Evolutionary conservation across 1,140 invertebrate species (phyloP).

Genomic region (Planococcus citri): DNA sequence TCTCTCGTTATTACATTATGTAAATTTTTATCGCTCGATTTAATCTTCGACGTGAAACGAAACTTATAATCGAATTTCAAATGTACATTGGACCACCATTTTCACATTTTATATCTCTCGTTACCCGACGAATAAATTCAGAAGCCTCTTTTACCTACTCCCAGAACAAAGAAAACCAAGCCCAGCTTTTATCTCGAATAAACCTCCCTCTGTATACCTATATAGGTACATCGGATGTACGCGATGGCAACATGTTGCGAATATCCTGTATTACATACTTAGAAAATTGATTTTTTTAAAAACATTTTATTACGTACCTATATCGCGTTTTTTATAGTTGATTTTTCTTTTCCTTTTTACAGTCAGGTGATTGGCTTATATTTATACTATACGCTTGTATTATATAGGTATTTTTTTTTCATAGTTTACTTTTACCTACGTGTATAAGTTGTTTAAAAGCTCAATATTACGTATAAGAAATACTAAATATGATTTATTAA

Average conservation of each 20-base stretch:
- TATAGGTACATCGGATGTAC: no score
- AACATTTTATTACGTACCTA: no score
- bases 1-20: not conserved
- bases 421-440: not conserved
- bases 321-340: no score
- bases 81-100: not conserved
- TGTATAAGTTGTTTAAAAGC: not conserved
- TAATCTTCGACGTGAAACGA: not conserved
- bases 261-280: not conserved
- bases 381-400: not conserved
- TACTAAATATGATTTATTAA: not conserved
- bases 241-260: not conserved
- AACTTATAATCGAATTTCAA: conserved; percentile 3
- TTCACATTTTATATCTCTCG: no score
- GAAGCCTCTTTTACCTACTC: no score
- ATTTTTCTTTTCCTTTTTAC: not conserved
- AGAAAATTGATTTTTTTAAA: not conserved
- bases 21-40: not conserved
- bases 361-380: not conserved
- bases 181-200: no score
- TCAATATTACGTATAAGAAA: not conserved
- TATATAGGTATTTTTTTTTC: no score
- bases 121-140: no score
- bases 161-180: no score
- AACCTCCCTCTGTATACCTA: no score